Percentiles rank a stretch among this genome's conserved stretches.
Conservation (phyloP, 2,888 invertebrate genomes). For the Yponomeuta malinellus region DNA sequence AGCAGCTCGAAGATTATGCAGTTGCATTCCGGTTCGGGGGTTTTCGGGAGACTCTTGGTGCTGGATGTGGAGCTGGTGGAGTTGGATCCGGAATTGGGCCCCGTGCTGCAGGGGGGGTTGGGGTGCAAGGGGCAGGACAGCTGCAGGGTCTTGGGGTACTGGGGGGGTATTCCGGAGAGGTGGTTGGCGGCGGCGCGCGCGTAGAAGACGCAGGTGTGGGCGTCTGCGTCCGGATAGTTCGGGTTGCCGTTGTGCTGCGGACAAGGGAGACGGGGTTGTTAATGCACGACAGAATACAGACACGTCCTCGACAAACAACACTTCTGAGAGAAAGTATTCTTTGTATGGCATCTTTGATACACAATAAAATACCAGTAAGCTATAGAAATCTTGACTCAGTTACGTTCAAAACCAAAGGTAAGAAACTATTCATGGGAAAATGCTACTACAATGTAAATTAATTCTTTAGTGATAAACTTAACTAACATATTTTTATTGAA, state of each 20-base stretch:
- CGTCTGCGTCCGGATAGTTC: conserved; percentile 84
- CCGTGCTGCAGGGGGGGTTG: conserved; percentile 29
- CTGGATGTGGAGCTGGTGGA: conserved; percentile 46
- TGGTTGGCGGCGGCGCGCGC: conserved; percentile 71
- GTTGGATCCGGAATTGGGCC: conserved; percentile 36
- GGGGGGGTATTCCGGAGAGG: conserved; percentile 60
- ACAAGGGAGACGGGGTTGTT: conserved; percentile 13
- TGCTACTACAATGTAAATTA: too few relatives aligned
- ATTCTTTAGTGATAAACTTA: too few relatives aligned
- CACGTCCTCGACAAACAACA: too few relatives aligned
- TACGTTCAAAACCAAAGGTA: too few relatives aligned
- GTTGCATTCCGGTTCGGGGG: conserved; percentile 64
- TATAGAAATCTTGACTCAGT: too few relatives aligned
- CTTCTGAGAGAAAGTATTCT: too few relatives aligned
- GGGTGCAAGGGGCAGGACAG: conserved; percentile 62
- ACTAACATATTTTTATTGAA: too few relatives aligned
- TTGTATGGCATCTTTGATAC: too few relatives aligned
- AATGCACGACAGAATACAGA: too few relatives aligned
- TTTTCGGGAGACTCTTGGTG: conserved; percentile 44
- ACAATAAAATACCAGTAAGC: too few relatives aligned
- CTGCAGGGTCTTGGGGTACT: conserved; percentile 54
- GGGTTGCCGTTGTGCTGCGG: conserved; percentile 95
- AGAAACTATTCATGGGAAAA: too few relatives aligned
- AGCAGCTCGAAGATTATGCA: conserved; percentile 64
- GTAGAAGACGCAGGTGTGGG: conserved; percentile 70